Percentiles rank a stretch among this genome's conserved stretches.
These are phyloP conservation scores for Tineola bisselliella DNA, from an alignment of 2,888 invertebrate genomes.

Conservation along the genomic window DNA sequence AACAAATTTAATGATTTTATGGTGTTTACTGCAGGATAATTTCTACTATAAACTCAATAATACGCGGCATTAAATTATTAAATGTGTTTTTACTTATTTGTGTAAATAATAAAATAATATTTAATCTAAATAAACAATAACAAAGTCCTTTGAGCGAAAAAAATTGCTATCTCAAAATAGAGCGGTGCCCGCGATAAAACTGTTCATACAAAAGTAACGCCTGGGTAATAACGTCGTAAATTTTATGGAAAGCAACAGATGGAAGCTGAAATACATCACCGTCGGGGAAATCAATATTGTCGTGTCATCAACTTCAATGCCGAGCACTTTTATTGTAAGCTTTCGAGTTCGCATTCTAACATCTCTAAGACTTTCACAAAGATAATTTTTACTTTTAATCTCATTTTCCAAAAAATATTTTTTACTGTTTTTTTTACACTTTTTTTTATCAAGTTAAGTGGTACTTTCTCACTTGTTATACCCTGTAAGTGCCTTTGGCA, in stretches of 20 bases:
- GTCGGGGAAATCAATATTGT: constrained; percentile 57
- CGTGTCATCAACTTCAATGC: constrained; percentile 43
- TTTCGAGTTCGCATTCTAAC: constrained; percentile 18
- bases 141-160: neutral
- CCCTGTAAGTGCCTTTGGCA: too few relatives aligned
- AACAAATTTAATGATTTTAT: too few relatives aligned
- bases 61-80: too few relatives aligned
- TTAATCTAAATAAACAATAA: constrained; percentile 1
- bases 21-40: too few relatives aligned
- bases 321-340: constrained; percentile 39
- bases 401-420: too few relatives aligned
- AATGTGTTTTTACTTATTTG: too few relatives aligned
- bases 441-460: too few relatives aligned
- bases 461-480: too few relatives aligned
- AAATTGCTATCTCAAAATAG: constrained; percentile 15
- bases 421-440: too few relatives aligned
- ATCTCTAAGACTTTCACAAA: constrained; percentile 12
- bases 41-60: too few relatives aligned
- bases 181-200: constrained; percentile 45
- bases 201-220: constrained; percentile 63
- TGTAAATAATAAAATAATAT: neutral
- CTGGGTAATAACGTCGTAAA: constrained; percentile 61
- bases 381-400: neutral
- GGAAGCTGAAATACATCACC: constrained; percentile 58
- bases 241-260: constrained; percentile 66